Evolutionary conservation across 2,888 invertebrate genomes (phyloP), one percentile per base, ranked within the genome.

Genomic region (Cerastis rubricosa): DNA sequence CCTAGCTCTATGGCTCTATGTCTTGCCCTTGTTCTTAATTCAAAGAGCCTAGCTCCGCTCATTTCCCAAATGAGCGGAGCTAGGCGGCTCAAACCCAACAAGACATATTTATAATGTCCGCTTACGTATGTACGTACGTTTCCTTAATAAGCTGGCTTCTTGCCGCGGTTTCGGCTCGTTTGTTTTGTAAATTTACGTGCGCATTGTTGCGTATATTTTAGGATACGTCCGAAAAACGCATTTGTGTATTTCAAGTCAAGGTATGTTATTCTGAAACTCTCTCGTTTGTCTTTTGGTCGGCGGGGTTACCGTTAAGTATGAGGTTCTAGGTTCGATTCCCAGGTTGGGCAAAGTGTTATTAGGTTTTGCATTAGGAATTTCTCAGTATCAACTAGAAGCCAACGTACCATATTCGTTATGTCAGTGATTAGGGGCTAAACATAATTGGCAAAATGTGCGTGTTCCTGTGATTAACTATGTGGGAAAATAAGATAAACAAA

Each of bases 51-150:
- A n/a, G n/a, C n/a, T n/a, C n/a, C n/a, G n/a, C n/a, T n/a, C n/a
- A n/a, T n/a, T n/a, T n/a, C n/a, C n/a, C 78, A 87, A 91, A 90
- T 90, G 87, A 89, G 87, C 83, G 74, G 68, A 79, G 63, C 69
- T 84, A 81, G 74, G 74, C 77, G 74, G 78, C 85, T 88, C 78
- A 88, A 74, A 78, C 85, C 87, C 77, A 88, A 86, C 83, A 70
- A 78, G 76, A 76, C 71, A 67, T 76, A 81, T 86, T 84, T 81
- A 78, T 81, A 86, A 86, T 76, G 64, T 72, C 54, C 68, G 45
- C 4, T 67, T 73, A 76, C 19, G 66, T 71, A 47, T 72, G 57
- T 71, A 75, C 25, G 54, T 75, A 78, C 2, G 67, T 78, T 69
- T 63, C 17, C 63, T 71, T 72, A 72, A 83, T 83, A 78, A 83